Percentiles rank a stretch among this genome's conserved stretches.
Conservation (phyloP, 2,113 vertebrate genomes). For the Mungos mungo region DNA sequence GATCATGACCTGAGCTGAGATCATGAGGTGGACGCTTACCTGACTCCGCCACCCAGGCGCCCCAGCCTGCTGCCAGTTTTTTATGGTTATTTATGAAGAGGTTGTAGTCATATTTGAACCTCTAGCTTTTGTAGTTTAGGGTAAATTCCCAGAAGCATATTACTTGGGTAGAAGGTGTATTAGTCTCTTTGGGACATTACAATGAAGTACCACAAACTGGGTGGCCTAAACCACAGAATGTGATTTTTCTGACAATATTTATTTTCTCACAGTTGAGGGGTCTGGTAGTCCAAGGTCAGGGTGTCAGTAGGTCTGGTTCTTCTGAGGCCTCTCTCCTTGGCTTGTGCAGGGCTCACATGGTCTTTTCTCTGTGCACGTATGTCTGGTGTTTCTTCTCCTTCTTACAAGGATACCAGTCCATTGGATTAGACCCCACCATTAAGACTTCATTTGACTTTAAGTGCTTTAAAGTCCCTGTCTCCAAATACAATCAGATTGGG, state of each 20-base stretch:
- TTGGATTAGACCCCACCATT: neutral
- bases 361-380: fast-evolving
- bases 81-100: neutral
- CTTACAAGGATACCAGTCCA: neutral
- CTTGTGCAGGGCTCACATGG: neutral
- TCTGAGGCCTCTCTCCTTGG: neutral
- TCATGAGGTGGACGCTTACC: no score
- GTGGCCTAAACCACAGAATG: neutral
- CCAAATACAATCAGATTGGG: neutral
- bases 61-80: neutral
- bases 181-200: neutral
- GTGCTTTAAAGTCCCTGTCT: neutral
- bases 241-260: neutral
- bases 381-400: neutral
- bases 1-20: no score
- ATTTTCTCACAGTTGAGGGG: neutral
- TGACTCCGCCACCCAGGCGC: no score
- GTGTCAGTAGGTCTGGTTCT: neutral
- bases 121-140: neutral
- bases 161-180: neutral
- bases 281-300: neutral
- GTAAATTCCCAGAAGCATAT: neutral
- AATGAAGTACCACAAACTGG: neutral
- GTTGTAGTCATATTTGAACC: neutral
- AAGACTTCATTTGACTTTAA: neutral